These are phyloP conservation scores for Eudorcas thomsonii DNA, from an alignment of 2,113 vertebrate species.

Conservation along the genomic window DNA sequence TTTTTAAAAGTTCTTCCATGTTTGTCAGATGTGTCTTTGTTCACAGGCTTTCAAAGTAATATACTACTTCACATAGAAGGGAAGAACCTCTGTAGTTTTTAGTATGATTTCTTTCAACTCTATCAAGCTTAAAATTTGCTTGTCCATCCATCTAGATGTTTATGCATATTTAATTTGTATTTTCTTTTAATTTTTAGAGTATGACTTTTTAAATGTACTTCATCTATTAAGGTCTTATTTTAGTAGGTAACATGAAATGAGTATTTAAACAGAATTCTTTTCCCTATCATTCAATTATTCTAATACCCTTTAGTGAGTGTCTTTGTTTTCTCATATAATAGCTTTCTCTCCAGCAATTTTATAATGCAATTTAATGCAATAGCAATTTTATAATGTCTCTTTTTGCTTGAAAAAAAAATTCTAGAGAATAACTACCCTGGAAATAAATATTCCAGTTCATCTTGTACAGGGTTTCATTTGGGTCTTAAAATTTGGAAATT, in stretches of 20 bases:
- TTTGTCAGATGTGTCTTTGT: background rate
- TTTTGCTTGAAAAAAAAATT: background rate
- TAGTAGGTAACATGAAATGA: background rate
- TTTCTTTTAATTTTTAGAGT: slow-evolving; percentile 16
- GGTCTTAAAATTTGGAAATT: background rate
- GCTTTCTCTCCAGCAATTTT: background rate
- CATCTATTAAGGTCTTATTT: background rate
- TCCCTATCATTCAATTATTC: background rate
- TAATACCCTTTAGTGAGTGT: background rate
- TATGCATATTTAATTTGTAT: background rate
- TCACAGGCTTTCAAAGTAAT: background rate
- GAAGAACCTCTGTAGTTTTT: background rate
- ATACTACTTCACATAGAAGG: background rate
- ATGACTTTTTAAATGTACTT: background rate
- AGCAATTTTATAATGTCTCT: background rate
- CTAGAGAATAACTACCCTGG: background rate
- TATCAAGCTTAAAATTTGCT: background rate
- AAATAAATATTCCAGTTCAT: background rate
- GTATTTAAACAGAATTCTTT: slow-evolving; percentile 3
- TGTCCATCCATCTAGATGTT: background rate
- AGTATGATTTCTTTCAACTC: background rate
- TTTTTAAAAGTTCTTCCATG: background rate
- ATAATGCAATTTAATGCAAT: background rate
- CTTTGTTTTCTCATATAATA: background rate
- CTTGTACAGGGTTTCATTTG: background rate